Conservation (phyloP, 2,797 vertebrate genomes). For the Stomatorhinus walkeri region DNA sequence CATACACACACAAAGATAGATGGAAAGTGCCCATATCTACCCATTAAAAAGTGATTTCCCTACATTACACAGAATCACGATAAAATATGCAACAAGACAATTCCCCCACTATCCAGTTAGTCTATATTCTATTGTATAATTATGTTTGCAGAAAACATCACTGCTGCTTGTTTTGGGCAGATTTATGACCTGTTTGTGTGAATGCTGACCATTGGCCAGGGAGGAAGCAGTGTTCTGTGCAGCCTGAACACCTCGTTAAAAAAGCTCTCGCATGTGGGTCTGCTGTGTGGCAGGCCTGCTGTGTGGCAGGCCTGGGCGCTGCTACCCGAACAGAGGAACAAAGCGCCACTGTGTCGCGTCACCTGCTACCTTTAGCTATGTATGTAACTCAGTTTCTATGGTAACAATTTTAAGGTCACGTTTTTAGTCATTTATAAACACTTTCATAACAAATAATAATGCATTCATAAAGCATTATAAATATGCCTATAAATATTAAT, state of each 20-base stretch:
- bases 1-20: neutral
- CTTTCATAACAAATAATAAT: neutral
- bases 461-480: neutral
- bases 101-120: neutral
- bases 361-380: neutral
- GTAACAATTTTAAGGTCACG: neutral
- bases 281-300: neutral
- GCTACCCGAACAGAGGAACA: neutral
- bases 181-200: neutral
- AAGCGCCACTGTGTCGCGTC: neutral
- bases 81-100: neutral
- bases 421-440: neutral
- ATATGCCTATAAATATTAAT: neutral
- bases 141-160: neutral
- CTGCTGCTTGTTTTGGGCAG: neutral
- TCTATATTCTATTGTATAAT: neutral
- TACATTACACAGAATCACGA: neutral
- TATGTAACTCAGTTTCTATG: neutral
- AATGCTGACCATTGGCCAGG: neutral
- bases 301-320: neutral
- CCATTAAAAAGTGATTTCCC: neutral
- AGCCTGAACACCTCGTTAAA: slow-evolving; percentile 5
- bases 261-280: neutral
- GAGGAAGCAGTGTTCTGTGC: neutral
- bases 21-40: neutral